A percentile compares a stretch with the other conserved stretches of the same genome.
Evolutionary conservation across 2,797 vertebrate genomes (phyloP).

Genomic region (Morelia viridis): DNA sequence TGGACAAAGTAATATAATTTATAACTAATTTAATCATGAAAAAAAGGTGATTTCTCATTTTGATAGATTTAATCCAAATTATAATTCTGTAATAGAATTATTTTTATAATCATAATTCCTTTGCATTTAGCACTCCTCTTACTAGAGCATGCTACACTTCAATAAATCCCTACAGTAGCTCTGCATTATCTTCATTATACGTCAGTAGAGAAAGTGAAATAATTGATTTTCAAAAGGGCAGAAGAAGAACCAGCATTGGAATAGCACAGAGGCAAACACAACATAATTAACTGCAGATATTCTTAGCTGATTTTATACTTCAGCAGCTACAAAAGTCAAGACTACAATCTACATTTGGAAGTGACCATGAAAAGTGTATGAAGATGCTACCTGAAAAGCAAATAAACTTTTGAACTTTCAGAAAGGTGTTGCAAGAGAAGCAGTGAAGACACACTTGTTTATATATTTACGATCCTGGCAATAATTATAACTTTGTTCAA

Average conservation of each 20-base stretch:
- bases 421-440: neutral
- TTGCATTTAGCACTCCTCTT: slow-evolving; percentile 20
- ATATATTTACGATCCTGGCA: neutral
- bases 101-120: slow-evolving; percentile 24
- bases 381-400: neutral
- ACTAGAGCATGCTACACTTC: slow-evolving; percentile 6
- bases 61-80: slow-evolving; percentile 29
- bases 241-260: neutral
- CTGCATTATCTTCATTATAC: slow-evolving; percentile 33
- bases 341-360: neutral
- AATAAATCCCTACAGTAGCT: neutral
- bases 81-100: slow-evolving; percentile 21
- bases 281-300: slow-evolving; percentile 4
- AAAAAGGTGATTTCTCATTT: slow-evolving; percentile 13
- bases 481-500: neutral
- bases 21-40: slow-evolving; percentile 2
- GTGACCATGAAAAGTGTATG: neutral
- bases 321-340: neutral
- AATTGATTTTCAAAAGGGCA: slow-evolving; percentile 23
- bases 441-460: neutral
- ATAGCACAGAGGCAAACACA: neutral
- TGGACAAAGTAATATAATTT: neutral
- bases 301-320: neutral
- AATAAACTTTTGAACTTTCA: neutral
- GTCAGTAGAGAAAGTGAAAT: neutral